Percentiles rank a stretch among this genome's conserved stretches.
These are phyloP conservation scores for Xerus rutilus DNA, from an alignment of 2,797 vertebrate species.

Conservation along the genomic window DNA sequence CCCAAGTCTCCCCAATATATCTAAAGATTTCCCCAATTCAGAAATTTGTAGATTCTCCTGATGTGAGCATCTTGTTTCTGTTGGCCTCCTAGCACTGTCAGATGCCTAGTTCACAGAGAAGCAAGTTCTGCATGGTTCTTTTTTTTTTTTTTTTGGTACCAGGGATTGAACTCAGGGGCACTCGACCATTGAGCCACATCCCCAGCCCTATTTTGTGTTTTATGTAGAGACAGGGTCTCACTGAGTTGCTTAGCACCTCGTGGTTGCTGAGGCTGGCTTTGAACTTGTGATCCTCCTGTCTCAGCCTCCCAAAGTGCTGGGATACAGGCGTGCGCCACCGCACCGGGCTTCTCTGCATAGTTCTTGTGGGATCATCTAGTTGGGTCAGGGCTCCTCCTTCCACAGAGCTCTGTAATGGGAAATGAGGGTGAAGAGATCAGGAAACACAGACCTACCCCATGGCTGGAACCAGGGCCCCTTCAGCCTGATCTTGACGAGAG, in stretches of 20 bases:
- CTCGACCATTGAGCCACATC: no score
- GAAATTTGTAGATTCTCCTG: background rate
- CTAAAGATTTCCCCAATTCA: background rate
- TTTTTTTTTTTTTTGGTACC: no score
- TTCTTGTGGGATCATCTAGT: background rate
- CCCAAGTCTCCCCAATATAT: background rate
- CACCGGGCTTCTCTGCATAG: background rate
- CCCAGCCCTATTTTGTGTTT: no score
- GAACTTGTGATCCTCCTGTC: no score
- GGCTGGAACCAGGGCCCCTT: background rate
- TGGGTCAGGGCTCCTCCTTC: no score
- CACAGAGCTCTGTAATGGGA: background rate
- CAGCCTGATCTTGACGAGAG: background rate
- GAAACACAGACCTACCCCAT: background rate
- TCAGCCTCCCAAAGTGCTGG: no score
- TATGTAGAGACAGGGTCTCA: no score
- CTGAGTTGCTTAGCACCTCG: no score
- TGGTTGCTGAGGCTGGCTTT: no score
- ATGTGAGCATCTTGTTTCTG: background rate
- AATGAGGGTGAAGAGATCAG: fast-evolving
- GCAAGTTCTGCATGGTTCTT: background rate
- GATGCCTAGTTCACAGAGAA: background rate
- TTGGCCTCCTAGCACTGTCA: background rate
- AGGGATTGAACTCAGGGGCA: no score
- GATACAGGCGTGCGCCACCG: no score